Base-by-base conservation (phyloP, 2,888 invertebrate species). In the Pollenia amentaria region DNA sequence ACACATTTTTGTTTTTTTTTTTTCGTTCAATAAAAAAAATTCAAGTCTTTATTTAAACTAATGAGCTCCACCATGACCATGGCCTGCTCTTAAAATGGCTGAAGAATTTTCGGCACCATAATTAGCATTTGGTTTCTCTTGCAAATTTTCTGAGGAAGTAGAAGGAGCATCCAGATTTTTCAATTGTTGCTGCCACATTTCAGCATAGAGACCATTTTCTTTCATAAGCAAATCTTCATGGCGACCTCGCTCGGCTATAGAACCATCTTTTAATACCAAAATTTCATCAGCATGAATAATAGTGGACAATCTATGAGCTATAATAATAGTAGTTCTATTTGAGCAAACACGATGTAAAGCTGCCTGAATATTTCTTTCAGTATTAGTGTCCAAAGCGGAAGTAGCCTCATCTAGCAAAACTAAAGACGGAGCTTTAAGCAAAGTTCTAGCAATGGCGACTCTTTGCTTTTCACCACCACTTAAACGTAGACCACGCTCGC, bases 401-500 rank as follows among this genome's bases (percentile, higher is more conserved):
- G 98, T 98, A 2, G 98, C 99, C 94, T 99, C 99, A 92, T 99
- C 99, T 10, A 99, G 94, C 4, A 99, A 94, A 11, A 99, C 97
- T 85, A 99, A 96, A 51, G 96, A 95, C 0, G 99, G 99, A 3
- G 97, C 95, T 93, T 99, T 99, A 38, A 99, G 94, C 38, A 99
- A 95, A 0, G 99, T 99, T 87, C 99, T 94, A 0, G 99, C 99
- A 88, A 99, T 99, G 0, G 99, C 99, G 81, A 99, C 98, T 88
- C 99, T 95, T 93, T 99, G 99, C 91, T 99, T 99, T 92, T 99
- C 99, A 2, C 99, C 99, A 2, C 99, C 99, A 92, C 99, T 99
- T 85, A 99, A 94, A 88, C 98, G 96, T 82, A 99, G 94, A 7
- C 99, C 99, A 91, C 99, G 94, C 93, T 99, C 99, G 8, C 99